Base-by-base conservation (phyloP, 1,140 invertebrate genomes). In the Caligus rogercresseyi region DNA sequence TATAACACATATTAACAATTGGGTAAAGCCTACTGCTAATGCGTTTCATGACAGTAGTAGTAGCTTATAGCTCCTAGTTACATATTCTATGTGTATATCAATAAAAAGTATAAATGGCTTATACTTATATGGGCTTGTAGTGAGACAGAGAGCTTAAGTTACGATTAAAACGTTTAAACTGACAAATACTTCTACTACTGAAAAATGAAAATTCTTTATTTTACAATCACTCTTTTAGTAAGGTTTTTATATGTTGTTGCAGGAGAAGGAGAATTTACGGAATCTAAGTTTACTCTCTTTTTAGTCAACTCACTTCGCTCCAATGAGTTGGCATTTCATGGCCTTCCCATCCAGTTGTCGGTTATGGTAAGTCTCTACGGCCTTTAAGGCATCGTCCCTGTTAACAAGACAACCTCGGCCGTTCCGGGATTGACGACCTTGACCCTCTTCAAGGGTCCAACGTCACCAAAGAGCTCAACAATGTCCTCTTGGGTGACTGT, bases 401-500 rank as follows among this genome's bases (percentile, higher is more conserved):
- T 70, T 70, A 4, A 73, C 66, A 67, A 73, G 0, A 73, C 69
- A 59, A 76, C 71, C 63, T 75, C 72, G 11, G 74, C 74, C 43
- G 66, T 64, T 15, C 75, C 73, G 24, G 62, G 56, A 54, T 71
- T 72, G 11, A 72, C 25, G 57, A 75, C 63, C 21, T 69, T 68
- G 3, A 71, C 72, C 63, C 68, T 69, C 61, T 71, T 72, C 62
- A 76, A 66, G 3, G 71, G 67, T 23, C 75, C 75, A 61, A 76
- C 68, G 14, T 72, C 72, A 54, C 72, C 71, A 71, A 76, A 76
- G 57, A 76, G 67, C 63, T 76, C 75, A 7, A 54, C 25, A 7
- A 75, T 71, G 65, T 75, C 73, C 65, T 75, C 73, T 57, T 74
- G 71, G 14, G 71, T 71, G 2, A 75, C 74, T 53, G 68, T 64